Evolutionary conservation across 2,888 invertebrate species (phyloP), one percentile per base, ranked within the genome.

Genomic region (Abrostola tripartita): DNA sequence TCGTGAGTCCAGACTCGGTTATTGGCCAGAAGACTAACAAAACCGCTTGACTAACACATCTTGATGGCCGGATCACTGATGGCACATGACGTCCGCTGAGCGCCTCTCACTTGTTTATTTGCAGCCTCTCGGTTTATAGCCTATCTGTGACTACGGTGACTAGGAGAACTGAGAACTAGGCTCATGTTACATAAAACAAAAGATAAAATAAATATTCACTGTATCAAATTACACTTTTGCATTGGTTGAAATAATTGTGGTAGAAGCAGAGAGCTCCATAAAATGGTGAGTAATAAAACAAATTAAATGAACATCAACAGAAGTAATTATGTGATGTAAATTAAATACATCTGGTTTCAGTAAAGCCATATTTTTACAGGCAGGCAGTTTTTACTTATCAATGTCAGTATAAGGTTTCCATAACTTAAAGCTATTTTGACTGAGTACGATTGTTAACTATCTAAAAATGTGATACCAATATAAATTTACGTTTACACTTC

Each of bases 71-170:
- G 63, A 62, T 65, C 59, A 59, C 56, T 52, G 72, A 72, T 68
- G 57, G 57, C 65, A 63, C 61, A 63, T 74, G 74, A 72, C 75
- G 78, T 75, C 75, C 72, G 78, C 79, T 73, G 72, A 61, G 63
- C 61, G 58, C 72, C 71, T 74, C 61, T 76, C 80, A 84, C 55
- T 84, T 84, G 14, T 83, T 85, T 85, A 83, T 84, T 79, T 80
- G 74, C 75, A 70, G 64, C 74, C 72, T 69, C 52, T 42, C 60
- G 65, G 44, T 71, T 76, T 76, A 78, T 78, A 51, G 61, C 54
- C 55, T 53, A 57, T 54, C 52, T 61, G 40, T 60, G 24, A 24
- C 44, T 52, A 42, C 44, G 40, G 35, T 52, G 51, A 49, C 54
- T 53, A 6, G 44, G n/a, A 42, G 36, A 54, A 65, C 49, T 61